These are phyloP conservation scores for Oenanthe oenanthe DNA, from an alignment of 2,113 vertebrate species.

Conservation along the genomic window DNA sequence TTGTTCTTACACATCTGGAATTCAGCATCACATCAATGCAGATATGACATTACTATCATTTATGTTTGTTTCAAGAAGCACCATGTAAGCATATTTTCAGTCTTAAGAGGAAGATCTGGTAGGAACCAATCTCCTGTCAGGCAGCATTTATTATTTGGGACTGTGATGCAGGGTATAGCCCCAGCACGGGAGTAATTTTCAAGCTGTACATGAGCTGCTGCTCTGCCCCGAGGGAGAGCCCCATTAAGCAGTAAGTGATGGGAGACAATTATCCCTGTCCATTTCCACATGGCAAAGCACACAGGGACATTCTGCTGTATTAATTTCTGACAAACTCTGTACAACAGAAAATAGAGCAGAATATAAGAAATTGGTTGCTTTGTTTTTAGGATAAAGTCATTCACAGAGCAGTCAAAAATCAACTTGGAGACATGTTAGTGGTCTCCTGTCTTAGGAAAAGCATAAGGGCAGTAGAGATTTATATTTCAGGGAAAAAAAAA, in stretches of 20 bases:
- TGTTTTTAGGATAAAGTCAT: neutral
- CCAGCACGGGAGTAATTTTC: neutral
- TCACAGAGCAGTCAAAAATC: neutral
- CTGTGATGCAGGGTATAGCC: neutral
- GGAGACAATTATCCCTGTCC: neutral
- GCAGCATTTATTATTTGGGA: accelerated
- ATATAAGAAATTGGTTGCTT: neutral
- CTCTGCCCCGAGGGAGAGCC: neutral
- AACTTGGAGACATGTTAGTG: neutral
- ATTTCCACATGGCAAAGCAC: neutral
- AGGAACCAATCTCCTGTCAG: accelerated
- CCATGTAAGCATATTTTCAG: neutral
- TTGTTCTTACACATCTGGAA: neutral
- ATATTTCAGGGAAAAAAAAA: neutral
- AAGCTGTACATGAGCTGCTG: neutral
- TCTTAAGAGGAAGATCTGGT: neutral
- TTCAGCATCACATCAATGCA: neutral
- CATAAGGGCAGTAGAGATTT: neutral
- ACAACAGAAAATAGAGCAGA: neutral
- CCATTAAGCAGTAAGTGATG: neutral
- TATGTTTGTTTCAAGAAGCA: neutral
- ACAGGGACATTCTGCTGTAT: neutral
- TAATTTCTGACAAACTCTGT: neutral
- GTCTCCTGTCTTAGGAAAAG: neutral
- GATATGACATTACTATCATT: neutral